phyloP scores from a whole-genome alignment of 2,888 invertebrate species.

The Metallyticus violacea region DNA sequence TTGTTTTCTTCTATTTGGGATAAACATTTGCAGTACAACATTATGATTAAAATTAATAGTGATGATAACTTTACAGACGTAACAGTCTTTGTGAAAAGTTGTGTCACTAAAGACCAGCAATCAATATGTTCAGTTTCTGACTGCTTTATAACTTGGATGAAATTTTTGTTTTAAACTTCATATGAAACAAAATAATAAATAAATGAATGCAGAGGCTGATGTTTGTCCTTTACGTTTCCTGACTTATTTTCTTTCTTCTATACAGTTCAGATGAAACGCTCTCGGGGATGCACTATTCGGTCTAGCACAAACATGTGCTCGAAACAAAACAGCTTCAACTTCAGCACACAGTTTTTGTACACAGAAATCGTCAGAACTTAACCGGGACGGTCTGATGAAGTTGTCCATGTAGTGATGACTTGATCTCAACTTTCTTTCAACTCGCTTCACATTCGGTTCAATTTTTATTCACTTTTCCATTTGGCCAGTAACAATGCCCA shows the following conservation, averaged over 20 bases:
- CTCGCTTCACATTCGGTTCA: background rate
- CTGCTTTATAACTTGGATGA: background rate
- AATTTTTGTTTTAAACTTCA: background rate
- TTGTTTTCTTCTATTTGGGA: background rate
- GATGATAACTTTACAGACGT: background rate
- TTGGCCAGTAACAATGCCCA: background rate
- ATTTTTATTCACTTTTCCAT: background rate
- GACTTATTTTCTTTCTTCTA: too few relatives aligned
- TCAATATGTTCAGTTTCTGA: background rate
- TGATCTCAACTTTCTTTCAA: background rate
- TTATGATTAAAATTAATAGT: background rate
- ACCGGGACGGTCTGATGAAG: background rate
- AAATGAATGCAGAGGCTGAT: background rate
- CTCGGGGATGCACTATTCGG: background rate
- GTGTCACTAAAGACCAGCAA: background rate
- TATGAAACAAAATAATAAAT: background rate
- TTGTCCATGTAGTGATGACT: background rate
- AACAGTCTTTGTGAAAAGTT: background rate
- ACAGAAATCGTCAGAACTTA: background rate
- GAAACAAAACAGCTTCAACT: background rate
- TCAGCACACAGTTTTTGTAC: background rate
- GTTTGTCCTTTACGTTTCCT: background rate
- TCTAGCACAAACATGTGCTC: background rate
- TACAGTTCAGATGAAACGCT: too few relatives aligned
- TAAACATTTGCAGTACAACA: background rate